Percentiles rank a stretch among this genome's conserved stretches.
Evolutionary conservation across 2,888 invertebrate genomes (phyloP).

Genomic region (Celastrina argiolus): DNA sequence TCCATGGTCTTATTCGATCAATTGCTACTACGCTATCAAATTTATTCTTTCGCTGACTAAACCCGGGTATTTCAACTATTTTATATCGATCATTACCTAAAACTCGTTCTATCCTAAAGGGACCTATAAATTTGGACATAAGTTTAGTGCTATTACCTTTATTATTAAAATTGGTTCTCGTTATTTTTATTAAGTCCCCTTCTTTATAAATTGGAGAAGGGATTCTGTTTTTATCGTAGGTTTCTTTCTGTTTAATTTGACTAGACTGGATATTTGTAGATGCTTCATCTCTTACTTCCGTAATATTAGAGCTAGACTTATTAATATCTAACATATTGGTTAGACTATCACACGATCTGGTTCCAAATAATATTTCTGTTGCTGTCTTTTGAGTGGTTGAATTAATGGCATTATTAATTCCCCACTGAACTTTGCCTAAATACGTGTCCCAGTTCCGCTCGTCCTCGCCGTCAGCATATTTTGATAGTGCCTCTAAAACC

Average conservation of each 20-base stretch:
- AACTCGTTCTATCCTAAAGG: conserved; percentile 29
- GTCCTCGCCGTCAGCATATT: not conserved
- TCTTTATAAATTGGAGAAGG: too few relatives aligned
- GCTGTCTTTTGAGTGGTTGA: not conserved
- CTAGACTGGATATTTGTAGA: not conserved
- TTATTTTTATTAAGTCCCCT: not conserved
- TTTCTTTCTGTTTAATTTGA: not conserved
- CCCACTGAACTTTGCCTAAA: conserved; percentile 25
- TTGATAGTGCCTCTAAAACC: conserved; percentile 24
- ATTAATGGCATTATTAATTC: conserved; percentile 24
- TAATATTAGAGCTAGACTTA: not conserved
- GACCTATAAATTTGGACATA: conserved; percentile 33
- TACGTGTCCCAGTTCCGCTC: conserved; percentile 23
- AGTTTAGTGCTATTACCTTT: conserved; percentile 30
- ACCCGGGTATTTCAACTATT: conserved; percentile 31
- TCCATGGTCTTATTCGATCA: conserved; percentile 32
- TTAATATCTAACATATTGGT: not conserved
- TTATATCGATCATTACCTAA: conserved; percentile 32
- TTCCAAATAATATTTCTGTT: not conserved
- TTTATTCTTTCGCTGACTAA: conserved; percentile 22
- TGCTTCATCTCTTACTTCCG: not conserved
- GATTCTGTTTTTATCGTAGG: not conserved
- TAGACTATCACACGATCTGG: not conserved
- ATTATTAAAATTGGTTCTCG: not conserved
- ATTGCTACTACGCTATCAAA: conserved; percentile 29